A percentile compares a stretch with the other conserved stretches of the same genome.
These are phyloP conservation scores for Lasius fuliginosus DNA, from an alignment of 2,888 invertebrate genomes.

Conservation along the genomic window DNA sequence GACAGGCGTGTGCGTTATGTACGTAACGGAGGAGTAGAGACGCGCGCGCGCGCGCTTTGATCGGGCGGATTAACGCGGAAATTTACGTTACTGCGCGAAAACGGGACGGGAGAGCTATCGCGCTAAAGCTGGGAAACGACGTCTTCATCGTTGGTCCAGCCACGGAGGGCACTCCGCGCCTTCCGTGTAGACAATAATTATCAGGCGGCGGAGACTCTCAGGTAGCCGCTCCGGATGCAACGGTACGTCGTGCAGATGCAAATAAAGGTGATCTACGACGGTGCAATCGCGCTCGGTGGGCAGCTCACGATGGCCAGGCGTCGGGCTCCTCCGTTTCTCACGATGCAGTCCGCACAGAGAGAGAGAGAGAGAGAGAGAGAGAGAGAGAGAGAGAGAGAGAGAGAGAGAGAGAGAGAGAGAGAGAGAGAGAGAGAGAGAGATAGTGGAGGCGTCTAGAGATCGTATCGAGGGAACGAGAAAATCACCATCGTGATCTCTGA, in stretches of 20 bases:
- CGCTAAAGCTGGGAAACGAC: conserved; percentile 55
- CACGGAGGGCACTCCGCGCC: conserved; percentile 51
- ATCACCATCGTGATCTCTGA: conserved; percentile 54
- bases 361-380: conserved; percentile 61
- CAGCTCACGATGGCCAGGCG: conserved; percentile 68
- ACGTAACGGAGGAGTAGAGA: neutral
- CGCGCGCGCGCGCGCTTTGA: conserved; percentile 50
- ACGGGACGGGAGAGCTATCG: conserved; percentile 42
- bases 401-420: conserved; percentile 63
- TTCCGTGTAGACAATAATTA: conserved; percentile 76
- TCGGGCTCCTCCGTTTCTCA: conserved; percentile 53
- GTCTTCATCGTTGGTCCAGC: conserved; percentile 65
- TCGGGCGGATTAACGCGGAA: conserved; percentile 67
- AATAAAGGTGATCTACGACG: conserved; percentile 78
- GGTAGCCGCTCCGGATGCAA: conserved; percentile 73
- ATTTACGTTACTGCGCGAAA: conserved; percentile 64
- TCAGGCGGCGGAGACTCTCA: conserved; percentile 67
- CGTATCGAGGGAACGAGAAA: conserved; percentile 62
- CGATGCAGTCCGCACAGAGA: conserved; percentile 59
- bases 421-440: conserved; percentile 58
- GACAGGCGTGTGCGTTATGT: conserved; percentile 53
- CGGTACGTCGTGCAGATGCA: conserved; percentile 78
- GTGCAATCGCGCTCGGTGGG: conserved; percentile 73
- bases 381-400: conserved; percentile 60
- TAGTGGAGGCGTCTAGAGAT: conserved; percentile 61